Conservation (phyloP, 2,797 vertebrate species). For the Pipistrellus kuhlii region DNA sequence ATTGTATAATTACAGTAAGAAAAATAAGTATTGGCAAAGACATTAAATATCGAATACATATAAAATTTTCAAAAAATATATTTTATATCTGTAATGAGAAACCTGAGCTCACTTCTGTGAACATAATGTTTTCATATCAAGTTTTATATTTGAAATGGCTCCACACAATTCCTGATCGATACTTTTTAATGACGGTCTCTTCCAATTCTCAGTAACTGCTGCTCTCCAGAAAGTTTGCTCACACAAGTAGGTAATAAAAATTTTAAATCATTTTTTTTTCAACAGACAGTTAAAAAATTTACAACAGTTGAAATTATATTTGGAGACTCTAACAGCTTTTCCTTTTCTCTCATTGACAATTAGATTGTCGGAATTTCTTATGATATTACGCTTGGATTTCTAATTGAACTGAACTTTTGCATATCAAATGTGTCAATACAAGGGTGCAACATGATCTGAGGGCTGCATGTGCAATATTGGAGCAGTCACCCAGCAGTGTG, state of each 20-base stretch:
- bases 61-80: constrained; percentile 63
- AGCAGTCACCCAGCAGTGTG: background rate
- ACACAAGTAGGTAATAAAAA: constrained; percentile 62
- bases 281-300: constrained; percentile 62
- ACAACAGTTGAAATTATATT: constrained; percentile 60
- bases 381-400: constrained; percentile 53
- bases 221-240: constrained; percentile 61
- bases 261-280: constrained; percentile 71
- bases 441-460: background rate
- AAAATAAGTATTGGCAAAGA: constrained; percentile 70
- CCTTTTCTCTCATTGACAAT: constrained; percentile 61
- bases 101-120: background rate
- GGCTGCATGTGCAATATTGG: background rate
- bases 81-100: constrained; percentile 68
- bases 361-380: constrained; percentile 46
- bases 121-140: constrained; percentile 33
- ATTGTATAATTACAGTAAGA: constrained; percentile 64
- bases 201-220: constrained; percentile 57
- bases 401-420: constrained; percentile 64
- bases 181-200: constrained; percentile 33
- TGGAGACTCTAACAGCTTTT: constrained; percentile 58
- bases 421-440: constrained; percentile 28
- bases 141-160: constrained; percentile 45
- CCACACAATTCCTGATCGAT: constrained; percentile 58
- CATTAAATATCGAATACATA: constrained; percentile 50